phyloP scores from a whole-genome alignment of 2,113 vertebrate species.

The Stegostoma tigrinum region DNA sequence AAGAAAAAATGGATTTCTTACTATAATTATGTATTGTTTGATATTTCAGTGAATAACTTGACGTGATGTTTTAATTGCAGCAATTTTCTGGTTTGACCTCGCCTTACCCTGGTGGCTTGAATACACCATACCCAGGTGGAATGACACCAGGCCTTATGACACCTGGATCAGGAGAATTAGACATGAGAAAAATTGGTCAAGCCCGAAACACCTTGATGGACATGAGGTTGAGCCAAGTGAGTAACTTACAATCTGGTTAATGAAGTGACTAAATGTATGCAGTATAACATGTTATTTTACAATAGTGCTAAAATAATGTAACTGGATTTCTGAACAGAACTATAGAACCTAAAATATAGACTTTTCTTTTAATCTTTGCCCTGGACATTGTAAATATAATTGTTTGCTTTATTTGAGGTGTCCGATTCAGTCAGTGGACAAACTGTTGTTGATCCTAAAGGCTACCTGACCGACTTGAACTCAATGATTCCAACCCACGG shows the following conservation, averaged over 20 bases:
- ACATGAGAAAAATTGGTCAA: constrained; percentile 98
- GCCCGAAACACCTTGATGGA: constrained; percentile 98
- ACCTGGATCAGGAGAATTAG: constrained; percentile 85
- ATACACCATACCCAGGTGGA: constrained; percentile 85
- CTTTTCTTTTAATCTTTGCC: not conserved
- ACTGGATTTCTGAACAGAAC: not conserved
- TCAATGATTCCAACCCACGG: constrained; percentile 97
- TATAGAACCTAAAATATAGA: too few relatives aligned
- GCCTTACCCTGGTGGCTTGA: constrained; percentile 78
- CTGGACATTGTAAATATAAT: not conserved
- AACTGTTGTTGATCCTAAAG: constrained; percentile 95
- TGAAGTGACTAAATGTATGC: not conserved
- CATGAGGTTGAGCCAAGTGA: constrained; percentile 95
- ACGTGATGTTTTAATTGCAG: constrained; percentile 45
- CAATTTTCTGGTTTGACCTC: constrained; percentile 77
- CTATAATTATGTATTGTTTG: not conserved
- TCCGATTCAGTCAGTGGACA: constrained; percentile 96
- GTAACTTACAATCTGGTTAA: not conserved
- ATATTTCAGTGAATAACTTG: not conserved
- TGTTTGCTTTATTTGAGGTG: constrained; percentile 59
- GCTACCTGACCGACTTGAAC: constrained; percentile 93
- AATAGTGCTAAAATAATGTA: not conserved
- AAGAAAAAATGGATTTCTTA: not conserved
- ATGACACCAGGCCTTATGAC: constrained; percentile 96
- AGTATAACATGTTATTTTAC: not conserved